Evolutionary conservation across 2,113 vertebrate genomes (phyloP).

Genomic region (Ophthalmolycus amberensis): DNA sequence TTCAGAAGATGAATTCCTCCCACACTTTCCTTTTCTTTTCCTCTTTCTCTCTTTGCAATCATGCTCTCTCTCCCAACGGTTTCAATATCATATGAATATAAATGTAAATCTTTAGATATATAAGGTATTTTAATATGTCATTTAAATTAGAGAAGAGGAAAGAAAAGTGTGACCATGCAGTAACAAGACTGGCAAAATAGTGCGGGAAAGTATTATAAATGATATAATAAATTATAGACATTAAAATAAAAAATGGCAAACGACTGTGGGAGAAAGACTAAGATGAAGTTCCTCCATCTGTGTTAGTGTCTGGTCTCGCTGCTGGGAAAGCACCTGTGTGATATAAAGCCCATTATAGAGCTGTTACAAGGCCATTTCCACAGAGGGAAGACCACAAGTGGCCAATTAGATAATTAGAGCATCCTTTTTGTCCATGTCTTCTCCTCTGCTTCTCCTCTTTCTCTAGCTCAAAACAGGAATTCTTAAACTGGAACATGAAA

Average conservation of each 20-base stretch:
- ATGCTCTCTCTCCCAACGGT: conserved; percentile 6
- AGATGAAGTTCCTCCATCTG: conserved; percentile 65
- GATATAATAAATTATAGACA: not conserved
- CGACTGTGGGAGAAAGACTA: conserved; percentile 16
- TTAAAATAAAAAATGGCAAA: not conserved
- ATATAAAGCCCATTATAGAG: conserved; percentile 60
- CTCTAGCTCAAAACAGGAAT: conserved; percentile 8
- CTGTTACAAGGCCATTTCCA: conserved; percentile 53
- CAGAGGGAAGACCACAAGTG: conserved; percentile 58
- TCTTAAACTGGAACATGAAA: not conserved
- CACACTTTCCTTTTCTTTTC: conserved; percentile 33
- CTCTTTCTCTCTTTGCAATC: conserved; percentile 19
- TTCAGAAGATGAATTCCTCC: conserved; percentile 54
- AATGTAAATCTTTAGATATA: not conserved
- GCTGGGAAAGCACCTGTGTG: conserved; percentile 65
- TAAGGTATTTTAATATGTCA: not conserved
- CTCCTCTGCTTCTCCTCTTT: not conserved
- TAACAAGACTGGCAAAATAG: not conserved
- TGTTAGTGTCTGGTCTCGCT: conserved; percentile 38
- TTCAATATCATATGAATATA: not conserved
- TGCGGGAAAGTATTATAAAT: not conserved
- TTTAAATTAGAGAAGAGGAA: not conserved
- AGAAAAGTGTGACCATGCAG: not conserved
- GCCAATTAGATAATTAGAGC: conserved; percentile 70
- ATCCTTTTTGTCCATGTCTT: conserved; percentile 33